These are phyloP conservation scores for Tapirus terrestris DNA, from an alignment of 2,113 vertebrate genomes.

Conservation along the genomic window DNA sequence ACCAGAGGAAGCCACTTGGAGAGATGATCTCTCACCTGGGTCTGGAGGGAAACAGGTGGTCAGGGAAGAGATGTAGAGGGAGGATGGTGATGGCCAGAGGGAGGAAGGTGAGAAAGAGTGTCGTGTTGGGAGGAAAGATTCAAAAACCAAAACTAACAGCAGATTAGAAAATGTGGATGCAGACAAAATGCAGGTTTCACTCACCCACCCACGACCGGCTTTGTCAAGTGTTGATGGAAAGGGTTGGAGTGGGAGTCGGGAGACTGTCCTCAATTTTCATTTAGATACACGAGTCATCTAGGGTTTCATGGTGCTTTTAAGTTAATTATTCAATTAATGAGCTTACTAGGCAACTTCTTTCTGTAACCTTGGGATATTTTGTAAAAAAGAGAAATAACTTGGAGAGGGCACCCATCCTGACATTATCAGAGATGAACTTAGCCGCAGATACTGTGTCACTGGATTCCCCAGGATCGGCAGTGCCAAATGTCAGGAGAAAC, in stretches of 20 bases:
- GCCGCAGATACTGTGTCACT: not conserved
- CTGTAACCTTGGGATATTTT: not conserved
- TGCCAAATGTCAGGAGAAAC: no score
- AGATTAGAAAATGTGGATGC: no score
- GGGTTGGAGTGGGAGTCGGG: not conserved
- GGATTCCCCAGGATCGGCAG: not conserved
- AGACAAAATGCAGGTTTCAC: not conserved
- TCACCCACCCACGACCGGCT: not conserved
- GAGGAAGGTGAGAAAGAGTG: not conserved
- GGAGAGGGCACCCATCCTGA: not conserved
- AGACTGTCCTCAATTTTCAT: not conserved
- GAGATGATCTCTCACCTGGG: not conserved
- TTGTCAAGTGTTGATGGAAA: accelerated
- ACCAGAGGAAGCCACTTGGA: not conserved
- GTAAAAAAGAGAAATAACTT: not conserved
- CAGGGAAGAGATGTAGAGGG: not conserved
- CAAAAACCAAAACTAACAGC: no score
- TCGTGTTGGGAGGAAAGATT: accelerated
- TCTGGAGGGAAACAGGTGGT: not conserved
- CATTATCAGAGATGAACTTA: no score
- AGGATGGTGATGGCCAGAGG: accelerated
- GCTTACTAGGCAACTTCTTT: no score
- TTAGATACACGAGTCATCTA: not conserved
- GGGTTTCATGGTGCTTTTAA: not conserved
- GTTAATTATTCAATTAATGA: no score